These are phyloP conservation scores for Mus spicilegus DNA, from an alignment of 2,113 vertebrate genomes.

Conservation along the genomic window DNA sequence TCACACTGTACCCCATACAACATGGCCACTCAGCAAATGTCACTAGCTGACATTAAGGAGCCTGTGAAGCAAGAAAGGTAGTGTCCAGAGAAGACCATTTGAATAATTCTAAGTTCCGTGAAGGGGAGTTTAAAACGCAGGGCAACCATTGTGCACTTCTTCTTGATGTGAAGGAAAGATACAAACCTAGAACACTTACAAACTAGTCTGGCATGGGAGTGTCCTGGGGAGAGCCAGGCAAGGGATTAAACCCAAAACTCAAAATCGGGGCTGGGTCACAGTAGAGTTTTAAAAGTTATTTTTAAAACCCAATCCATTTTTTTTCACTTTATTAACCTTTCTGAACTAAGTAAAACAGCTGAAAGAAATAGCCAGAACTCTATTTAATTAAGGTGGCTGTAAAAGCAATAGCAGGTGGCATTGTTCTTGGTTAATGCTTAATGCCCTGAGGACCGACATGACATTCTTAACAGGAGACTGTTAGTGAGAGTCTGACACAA, in stretches of 20 bases:
- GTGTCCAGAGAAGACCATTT: neutral
- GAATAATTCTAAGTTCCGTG: neutral
- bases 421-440: neutral
- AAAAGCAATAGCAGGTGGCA: neutral
- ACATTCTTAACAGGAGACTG: neutral
- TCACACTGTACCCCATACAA: neutral
- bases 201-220: neutral
- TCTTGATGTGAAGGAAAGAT: conserved; percentile 31
- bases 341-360: neutral
- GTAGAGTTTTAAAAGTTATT: neutral
- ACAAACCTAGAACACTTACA: neutral
- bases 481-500: neutral
- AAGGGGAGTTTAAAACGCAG: conserved; percentile 6
- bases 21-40: conserved; percentile 42
- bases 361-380: neutral
- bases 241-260: neutral
- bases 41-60: neutral
- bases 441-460: neutral
- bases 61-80: neutral
- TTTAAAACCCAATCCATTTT: neutral
- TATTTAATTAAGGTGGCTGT: neutral
- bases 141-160: neutral
- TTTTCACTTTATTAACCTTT: neutral
- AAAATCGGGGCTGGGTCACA: neutral
- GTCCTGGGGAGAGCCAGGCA: neutral